Base-by-base conservation (phyloP, 2,797 vertebrate genomes). In the Sitta carolinensis region DNA sequence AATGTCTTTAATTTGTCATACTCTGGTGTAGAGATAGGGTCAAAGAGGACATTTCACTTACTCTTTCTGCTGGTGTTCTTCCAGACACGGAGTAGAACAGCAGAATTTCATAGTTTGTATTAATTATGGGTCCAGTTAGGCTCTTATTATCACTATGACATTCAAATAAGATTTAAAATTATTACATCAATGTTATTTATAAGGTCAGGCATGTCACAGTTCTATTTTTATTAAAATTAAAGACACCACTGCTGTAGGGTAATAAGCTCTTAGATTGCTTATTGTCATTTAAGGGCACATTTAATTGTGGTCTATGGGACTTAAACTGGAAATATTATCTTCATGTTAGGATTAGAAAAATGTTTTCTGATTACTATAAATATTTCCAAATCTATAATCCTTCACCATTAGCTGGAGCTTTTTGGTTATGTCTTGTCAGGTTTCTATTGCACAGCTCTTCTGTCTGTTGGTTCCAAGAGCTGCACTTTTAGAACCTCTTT, bases 111-210 rank as follows among this genome's bases (percentile, higher is more conserved):
- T 51, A 59, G 73, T 95, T 97, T 89, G 67, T 88, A 96, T 90
- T 95, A 93, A 73, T 84, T 93, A 84, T 63, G 84, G 94, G 40
- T 70, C 48, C 48, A n/a, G 48, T 94, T 97, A 93, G 75, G 75
- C 83, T 91, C 76, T 86, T 85, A 87, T 95, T 95, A 96, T 67
- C 89, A 55, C 63, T 70, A 27, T 97, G 95, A 94, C 96, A 97
- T 97, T 96, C 95, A 96, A 96, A 95, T 94, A 96, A 93, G 96
- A 95, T 96, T 95, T 96, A 79, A 97, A 95, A 87, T 88, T 88
- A 89, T 96, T 91, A 61, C 91, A 97, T 96, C 91, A 97, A 61
- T 96, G 92, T 94, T 97, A 97, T 97, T 96, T 96, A 97, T 96
- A 96, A 97, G 96, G 89, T 97, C 94, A 97, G 45, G 11, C 84